Percentiles rank a stretch among this genome's conserved stretches.
phyloP scores from a whole-genome alignment of 2,113 vertebrate genomes.

The Corythornis cristatus region DNA sequence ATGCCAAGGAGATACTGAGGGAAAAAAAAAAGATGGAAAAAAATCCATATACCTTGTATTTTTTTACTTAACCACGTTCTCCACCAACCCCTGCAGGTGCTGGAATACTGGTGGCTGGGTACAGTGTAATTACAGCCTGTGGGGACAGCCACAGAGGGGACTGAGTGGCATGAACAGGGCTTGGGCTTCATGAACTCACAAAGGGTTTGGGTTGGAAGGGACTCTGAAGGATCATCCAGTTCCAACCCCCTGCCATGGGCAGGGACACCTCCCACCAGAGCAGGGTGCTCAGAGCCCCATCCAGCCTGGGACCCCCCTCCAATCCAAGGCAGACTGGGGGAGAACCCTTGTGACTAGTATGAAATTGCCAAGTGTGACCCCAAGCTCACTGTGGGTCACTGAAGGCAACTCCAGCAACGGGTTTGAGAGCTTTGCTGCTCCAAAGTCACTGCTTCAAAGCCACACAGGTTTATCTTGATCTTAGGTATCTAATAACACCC shows the following conservation, averaged over 20 bases:
- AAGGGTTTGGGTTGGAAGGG: neutral
- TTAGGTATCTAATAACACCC: neutral
- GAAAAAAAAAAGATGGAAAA: neutral
- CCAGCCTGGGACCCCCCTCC: neutral
- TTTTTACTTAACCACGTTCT: too few species aligned
- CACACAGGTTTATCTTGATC: neutral
- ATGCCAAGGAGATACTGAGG: rapidly evolving
- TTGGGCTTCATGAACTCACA: neutral
- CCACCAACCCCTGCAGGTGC: neutral
- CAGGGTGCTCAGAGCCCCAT: neutral
- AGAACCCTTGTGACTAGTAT: too few species aligned
- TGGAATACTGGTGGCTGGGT: neutral
- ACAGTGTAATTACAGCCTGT: too few species aligned
- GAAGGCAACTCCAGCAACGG: neutral
- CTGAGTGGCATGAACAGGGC: rapidly evolving
- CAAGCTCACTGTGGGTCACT: neutral
- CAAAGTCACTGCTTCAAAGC: neutral
- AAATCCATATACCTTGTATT: too few species aligned
- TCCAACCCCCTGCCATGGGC: too few species aligned
- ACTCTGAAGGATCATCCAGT: neutral
- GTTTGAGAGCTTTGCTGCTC: neutral
- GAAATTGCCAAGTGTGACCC: neutral
- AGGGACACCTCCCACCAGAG: too few species aligned
- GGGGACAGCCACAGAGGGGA: rapidly evolving
- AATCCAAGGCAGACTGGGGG: neutral